phyloP scores from a whole-genome alignment of 1,140 invertebrate genomes.

The Brachionus manjavacas region DNA sequence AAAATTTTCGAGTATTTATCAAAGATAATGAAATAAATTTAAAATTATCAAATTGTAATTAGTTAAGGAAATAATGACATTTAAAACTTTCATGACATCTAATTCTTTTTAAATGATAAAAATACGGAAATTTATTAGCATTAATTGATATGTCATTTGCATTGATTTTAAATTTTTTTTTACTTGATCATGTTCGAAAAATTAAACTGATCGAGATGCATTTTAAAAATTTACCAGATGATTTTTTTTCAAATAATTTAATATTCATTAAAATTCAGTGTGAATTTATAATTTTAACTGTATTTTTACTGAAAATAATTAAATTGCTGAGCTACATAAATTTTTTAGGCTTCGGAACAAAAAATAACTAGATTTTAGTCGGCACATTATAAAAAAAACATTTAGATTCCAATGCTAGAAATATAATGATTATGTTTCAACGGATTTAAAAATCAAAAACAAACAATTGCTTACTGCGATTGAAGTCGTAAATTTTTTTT shows the following conservation, averaged over 20 bases:
- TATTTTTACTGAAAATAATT: neutral
- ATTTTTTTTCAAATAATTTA: neutral
- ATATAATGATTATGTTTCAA: neutral
- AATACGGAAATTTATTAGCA: no score
- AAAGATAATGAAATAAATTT: no score
- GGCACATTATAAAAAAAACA: neutral
- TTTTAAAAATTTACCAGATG: neutral
- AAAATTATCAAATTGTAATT: no score
- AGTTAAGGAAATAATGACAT: no score
- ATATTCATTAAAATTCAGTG: neutral
- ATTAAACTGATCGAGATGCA: neutral
- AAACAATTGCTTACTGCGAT: neutral
- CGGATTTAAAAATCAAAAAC: neutral
- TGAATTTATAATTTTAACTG: neutral
- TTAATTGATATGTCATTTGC: no score
- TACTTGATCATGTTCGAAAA: no score
- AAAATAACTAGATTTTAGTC: neutral
- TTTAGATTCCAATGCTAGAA: neutral
- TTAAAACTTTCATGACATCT: no score
- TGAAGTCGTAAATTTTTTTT: neutral
- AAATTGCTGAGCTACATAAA: neutral
- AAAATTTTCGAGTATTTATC: no score
- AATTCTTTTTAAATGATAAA: no score
- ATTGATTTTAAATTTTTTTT: no score
- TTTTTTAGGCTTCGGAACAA: neutral